These are phyloP conservation scores for Aphelenchoides fujianensis DNA, from an alignment of 1,140 invertebrate species.

Conservation along the genomic window DNA sequence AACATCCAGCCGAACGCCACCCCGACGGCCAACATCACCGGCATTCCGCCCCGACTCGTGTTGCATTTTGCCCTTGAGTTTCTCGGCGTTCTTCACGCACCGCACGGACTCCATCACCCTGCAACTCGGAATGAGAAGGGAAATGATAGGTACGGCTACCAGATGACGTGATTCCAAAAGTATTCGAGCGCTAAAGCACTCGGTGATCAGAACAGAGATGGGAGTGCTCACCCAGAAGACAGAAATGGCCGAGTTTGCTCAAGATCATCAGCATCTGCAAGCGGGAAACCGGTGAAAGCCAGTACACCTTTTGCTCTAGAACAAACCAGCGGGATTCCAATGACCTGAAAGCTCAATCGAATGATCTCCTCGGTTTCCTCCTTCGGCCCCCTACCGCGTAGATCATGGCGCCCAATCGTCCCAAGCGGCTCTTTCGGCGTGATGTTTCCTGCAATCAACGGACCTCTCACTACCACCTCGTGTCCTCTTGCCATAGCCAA, in stretches of 20 bases:
- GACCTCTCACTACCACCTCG: too few relatives aligned
- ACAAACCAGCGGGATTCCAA: conserved; percentile 57
- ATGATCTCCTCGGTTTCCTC: too few relatives aligned
- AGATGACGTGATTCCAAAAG: conserved; percentile 46
- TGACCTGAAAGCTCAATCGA: too few relatives aligned
- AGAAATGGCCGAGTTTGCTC: conserved; percentile 59
- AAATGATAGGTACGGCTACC: conserved; percentile 26
- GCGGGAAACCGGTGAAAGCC: neutral
- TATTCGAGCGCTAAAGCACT: conserved; percentile 33
- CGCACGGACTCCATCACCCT: conserved; percentile 56
- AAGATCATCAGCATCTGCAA: conserved; percentile 50
- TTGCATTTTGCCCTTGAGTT: conserved; percentile 41
- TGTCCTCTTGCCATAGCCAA: too few relatives aligned
- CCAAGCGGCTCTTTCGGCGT: conserved; percentile 54
- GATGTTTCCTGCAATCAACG: too few relatives aligned
- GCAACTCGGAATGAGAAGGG: neutral
- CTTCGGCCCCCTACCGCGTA: conserved; percentile 58
- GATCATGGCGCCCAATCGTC: conserved; percentile 57
- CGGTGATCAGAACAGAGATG: neutral
- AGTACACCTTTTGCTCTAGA: conserved; percentile 7
- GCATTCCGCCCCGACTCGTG: conserved; percentile 53
- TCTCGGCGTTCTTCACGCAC: conserved; percentile 58
- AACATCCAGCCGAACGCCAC: conserved; percentile 61
- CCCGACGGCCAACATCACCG: conserved; percentile 57
- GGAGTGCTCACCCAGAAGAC: conserved; percentile 40